phyloP scores from a whole-genome alignment of 2,888 invertebrate species.

The Falcaria lacertinaria region DNA sequence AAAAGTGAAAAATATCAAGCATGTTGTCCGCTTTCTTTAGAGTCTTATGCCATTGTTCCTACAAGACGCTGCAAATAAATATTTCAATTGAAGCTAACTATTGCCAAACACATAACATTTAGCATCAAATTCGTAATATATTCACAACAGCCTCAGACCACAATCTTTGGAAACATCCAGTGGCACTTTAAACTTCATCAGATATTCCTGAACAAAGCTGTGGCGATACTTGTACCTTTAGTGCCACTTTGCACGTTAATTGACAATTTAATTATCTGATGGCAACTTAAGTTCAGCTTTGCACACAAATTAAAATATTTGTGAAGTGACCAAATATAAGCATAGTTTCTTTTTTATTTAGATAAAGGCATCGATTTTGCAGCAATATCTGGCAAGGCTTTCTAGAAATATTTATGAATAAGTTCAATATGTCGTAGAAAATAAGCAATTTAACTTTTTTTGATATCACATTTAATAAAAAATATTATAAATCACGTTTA shows the following conservation, averaged over 20 bases:
- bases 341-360: background rate
- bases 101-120: background rate
- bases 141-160: constrained; percentile 35
- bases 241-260: constrained; percentile 12
- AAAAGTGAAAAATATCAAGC: too few species aligned
- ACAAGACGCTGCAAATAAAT: background rate
- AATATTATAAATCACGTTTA: too few species aligned
- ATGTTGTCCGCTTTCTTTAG: too few species aligned
- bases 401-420: too few species aligned
- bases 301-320: constrained; percentile 1
- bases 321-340: background rate
- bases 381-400: too few species aligned
- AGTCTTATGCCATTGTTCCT: too few species aligned
- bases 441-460: too few species aligned
- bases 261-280: constrained; percentile 11
- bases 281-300: background rate
- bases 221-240: constrained; percentile 7
- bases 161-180: constrained; percentile 41
- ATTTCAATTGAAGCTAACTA: background rate
- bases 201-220: constrained; percentile 30
- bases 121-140: constrained; percentile 34
- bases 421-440: too few species aligned
- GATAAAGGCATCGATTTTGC: too few species aligned
- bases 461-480: too few species aligned
- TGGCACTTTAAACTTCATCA: constrained; percentile 38